Conservation (phyloP, 2,888 invertebrate species). For the Yponomeuta sedellus region DNA sequence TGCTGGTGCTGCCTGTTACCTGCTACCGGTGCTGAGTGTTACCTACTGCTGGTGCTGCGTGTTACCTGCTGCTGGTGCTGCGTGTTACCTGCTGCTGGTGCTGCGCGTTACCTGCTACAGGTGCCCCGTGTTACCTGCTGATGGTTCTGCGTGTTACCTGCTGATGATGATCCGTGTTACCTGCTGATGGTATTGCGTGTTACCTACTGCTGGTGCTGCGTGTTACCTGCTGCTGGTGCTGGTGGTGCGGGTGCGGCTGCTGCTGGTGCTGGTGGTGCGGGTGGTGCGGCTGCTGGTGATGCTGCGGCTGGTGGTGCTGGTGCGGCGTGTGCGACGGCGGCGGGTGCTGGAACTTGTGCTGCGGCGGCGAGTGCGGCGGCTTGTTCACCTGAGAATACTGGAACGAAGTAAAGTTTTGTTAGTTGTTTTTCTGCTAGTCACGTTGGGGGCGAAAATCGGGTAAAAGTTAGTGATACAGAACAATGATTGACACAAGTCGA, state of each 20-base stretch:
- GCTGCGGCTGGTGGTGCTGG: constrained; percentile 56
- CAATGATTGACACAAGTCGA: too few species aligned
- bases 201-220: constrained; percentile 23
- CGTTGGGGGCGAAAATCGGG: too few species aligned
- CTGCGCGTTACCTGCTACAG: too few species aligned
- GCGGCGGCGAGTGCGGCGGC: constrained; percentile 68
- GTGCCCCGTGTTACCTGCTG: too few species aligned
- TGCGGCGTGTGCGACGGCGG: constrained; percentile 51
- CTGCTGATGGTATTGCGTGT: neutral
- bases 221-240: constrained; percentile 41
- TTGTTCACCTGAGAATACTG: constrained; percentile 27
- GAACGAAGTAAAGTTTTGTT: neutral
- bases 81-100: constrained; percentile 21
- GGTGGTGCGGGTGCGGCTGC: constrained; percentile 24
- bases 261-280: constrained; percentile 44
- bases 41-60: neutral
- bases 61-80: constrained; percentile 37
- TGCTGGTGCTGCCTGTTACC: constrained; percentile 56
- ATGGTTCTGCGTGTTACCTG: too few species aligned
- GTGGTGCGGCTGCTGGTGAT: constrained; percentile 31
- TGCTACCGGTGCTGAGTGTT: constrained; percentile 37
- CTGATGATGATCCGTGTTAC: too few species aligned
- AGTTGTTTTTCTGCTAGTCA: too few species aligned
- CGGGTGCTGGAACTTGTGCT: constrained; percentile 69
- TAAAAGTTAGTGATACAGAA: too few species aligned